These are phyloP conservation scores for Marisa cornuarietis DNA, from an alignment of 1,140 invertebrate species.

Conservation along the genomic window DNA sequence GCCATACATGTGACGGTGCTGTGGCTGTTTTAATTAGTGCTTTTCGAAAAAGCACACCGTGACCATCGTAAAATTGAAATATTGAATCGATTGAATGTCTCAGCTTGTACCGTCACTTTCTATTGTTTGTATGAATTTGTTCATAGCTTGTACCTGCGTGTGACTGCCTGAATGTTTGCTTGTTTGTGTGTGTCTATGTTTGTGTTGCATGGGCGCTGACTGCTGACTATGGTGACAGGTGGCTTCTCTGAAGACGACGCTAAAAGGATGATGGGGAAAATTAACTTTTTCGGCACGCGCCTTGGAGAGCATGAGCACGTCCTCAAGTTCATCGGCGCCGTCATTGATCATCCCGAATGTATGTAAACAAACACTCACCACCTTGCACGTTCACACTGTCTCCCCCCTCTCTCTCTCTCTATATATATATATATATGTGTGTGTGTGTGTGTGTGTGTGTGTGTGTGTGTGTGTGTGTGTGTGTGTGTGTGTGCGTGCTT, in stretches of 20 bases:
- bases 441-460: no score
- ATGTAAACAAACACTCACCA: background rate
- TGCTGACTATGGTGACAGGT: conserved; percentile 14
- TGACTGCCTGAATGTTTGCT: background rate
- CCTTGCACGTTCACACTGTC: no score
- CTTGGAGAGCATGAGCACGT: conserved; percentile 33
- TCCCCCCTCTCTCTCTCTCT: no score
- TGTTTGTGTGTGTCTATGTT: conserved; percentile 2
- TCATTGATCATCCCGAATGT: conserved; percentile 23
- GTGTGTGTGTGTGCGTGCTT: background rate
- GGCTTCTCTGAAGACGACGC: conserved; percentile 27
- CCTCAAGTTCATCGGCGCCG: conserved; percentile 36
- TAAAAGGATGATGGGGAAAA: conserved; percentile 39
- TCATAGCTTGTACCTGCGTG: background rate
- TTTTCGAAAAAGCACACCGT: no score
- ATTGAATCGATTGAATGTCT: background rate
- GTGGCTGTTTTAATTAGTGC: background rate
- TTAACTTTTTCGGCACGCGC: conserved; percentile 29
- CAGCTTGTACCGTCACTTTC: background rate
- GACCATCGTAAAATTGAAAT: background rate
- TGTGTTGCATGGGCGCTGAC: no score
- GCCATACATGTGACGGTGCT: background rate
- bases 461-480: background rate
- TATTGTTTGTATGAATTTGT: background rate
- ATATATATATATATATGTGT: no score